Evolutionary conservation across 2,113 vertebrate genomes (phyloP), one percentile per base, ranked within the genome.

Genomic region (Melospiza georgiana): DNA sequence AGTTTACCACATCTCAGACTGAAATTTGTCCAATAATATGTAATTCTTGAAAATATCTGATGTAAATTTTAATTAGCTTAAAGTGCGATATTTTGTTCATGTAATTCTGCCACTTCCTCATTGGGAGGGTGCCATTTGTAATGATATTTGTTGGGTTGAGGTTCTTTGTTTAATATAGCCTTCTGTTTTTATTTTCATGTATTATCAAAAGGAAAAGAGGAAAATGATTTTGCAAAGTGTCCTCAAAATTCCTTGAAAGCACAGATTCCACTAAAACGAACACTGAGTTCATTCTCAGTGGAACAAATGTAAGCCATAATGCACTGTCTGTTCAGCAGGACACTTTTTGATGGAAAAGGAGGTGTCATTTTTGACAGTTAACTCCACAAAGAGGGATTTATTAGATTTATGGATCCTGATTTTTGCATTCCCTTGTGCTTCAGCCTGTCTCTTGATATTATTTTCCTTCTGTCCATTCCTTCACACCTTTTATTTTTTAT

Each of bases 101-200:
- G 31, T 39, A 77, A 68, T 84, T 80, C 27, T 80, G 4, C n/a
- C 9, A 25, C 37, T 69, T 84, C 7, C 24, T 84, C 33, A 43
- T 81, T 93, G 69, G 61, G 65, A 68, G 66, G 11, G 5, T 91
- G 48, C 49, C 10, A 23, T 74, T 71, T 69, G 2, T 52, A 84
- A 54, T 28, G 3, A 21, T 44, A 73, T n/a, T 76, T 65, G 4
- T 28, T 77, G 1, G 1, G 0, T 61, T 80, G 68, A 80, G 5
- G 2, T 52, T 27, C 6, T n/a, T 67, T 44, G 1, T 61, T 88
- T 51, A 63, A 58, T n/a, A 48, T 5, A 59, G 33, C 7, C 16
- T 67, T 63, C 14, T 39, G 3, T 4, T 57, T 86, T 6, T 27
- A 37, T 58, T 84, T 66, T 81, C 37, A 6, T 73, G 62, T 17